A percentile compares a stretch with the other conserved stretches of the same genome.
These are phyloP conservation scores for Mustelus asterias DNA, from an alignment of 2,113 vertebrate genomes.

Conservation along the genomic window DNA sequence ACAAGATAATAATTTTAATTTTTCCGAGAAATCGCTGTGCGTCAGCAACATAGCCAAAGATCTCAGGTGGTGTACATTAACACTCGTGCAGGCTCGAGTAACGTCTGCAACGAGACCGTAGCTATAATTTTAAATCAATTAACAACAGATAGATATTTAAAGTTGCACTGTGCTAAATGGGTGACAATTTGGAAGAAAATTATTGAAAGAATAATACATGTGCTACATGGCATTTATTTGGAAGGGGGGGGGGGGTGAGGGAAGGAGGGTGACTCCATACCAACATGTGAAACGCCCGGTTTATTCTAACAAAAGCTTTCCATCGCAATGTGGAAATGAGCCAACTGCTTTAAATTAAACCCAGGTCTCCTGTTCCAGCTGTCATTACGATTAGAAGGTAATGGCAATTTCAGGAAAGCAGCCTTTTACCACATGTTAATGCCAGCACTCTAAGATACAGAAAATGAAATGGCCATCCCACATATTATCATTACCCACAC, in stretches of 20 bases:
- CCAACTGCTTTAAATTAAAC: slow-evolving; percentile 25
- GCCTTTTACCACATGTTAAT: background rate
- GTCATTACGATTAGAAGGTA: slow-evolving; percentile 25
- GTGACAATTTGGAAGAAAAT: background rate
- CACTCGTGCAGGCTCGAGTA: background rate
- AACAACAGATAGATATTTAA: background rate
- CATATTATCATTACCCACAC: background rate
- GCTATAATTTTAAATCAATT: background rate
- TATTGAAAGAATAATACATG: background rate
- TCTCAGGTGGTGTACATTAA: background rate
- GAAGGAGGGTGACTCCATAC: background rate
- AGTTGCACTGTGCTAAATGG: background rate
- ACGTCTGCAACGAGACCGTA: background rate
- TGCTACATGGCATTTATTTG: slow-evolving; percentile 13
- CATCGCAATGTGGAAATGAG: slow-evolving; percentile 2
- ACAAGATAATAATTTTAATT: slow-evolving; percentile 54
- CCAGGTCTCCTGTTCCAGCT: background rate
- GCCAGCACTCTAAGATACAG: slow-evolving; percentile 10
- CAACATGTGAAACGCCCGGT: background rate
- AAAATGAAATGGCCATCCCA: background rate
- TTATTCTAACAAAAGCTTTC: slow-evolving; percentile 2
- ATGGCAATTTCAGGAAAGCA: slow-evolving; percentile 29
- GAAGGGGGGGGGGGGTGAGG: background rate
- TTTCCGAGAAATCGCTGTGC: slow-evolving; percentile 41
- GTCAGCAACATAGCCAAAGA: slow-evolving; percentile 6